A percentile compares a stretch with the other conserved stretches of the same genome.
Evolutionary conservation across 2,888 invertebrate species (phyloP).

Genomic region (Mantis religiosa): DNA sequence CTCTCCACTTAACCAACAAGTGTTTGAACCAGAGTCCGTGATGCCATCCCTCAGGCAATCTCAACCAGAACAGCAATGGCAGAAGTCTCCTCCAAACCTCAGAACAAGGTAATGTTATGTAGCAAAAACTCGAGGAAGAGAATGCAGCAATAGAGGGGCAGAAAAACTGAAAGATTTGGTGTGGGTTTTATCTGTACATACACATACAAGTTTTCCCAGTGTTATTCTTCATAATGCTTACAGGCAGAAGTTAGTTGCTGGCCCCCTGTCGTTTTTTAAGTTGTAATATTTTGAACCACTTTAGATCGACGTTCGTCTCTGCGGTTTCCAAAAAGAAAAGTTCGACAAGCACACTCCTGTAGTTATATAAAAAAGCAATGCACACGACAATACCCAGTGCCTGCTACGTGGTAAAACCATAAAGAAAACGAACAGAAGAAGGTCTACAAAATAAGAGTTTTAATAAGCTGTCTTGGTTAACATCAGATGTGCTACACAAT

Average conservation of each 20-base stretch:
- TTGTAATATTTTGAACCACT: background rate
- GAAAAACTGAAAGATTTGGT: background rate
- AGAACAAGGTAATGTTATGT: constrained; percentile 2
- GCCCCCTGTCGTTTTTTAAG: background rate
- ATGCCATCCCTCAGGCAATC: background rate
- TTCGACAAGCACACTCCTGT: background rate
- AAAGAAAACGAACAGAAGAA: background rate
- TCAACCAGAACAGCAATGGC: background rate
- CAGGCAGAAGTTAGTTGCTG: background rate
- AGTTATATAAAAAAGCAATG: background rate
- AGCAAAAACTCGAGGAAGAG: background rate
- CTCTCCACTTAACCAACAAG: background rate
- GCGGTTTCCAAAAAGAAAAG: background rate
- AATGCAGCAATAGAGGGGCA: background rate
- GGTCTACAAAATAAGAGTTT: background rate
- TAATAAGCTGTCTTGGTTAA: background rate
- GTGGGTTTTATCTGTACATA: background rate
- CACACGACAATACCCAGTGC: background rate
- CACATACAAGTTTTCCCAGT: background rate
- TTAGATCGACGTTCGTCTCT: background rate
- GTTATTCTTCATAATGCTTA: background rate
- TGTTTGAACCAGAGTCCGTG: background rate
- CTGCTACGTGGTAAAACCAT: background rate
- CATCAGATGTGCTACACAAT: background rate
- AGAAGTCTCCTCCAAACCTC: background rate